Percentiles rank a stretch among this genome's conserved stretches.
phyloP scores from a whole-genome alignment of 2,113 vertebrate species.

The Lathamus discolor region DNA sequence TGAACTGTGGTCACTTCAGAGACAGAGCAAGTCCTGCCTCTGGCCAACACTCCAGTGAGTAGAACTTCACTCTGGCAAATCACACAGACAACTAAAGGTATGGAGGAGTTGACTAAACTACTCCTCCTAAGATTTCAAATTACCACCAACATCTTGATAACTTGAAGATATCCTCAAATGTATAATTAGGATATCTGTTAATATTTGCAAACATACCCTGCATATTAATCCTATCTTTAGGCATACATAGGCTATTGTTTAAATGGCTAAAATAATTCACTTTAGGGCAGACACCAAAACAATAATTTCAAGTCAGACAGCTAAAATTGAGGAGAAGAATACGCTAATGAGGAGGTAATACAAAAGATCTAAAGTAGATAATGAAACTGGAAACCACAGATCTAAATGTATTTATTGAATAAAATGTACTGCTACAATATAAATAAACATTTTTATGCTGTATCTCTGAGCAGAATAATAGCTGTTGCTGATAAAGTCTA shows the following conservation, averaged over 20 bases:
- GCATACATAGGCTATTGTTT: neutral
- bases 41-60: neutral
- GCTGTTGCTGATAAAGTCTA: constrained; percentile 3
- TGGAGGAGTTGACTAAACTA: neutral
- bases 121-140: neutral
- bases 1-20: neutral
- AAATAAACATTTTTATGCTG: neutral
- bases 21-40: neutral
- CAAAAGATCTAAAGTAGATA: neutral
- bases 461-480: constrained; percentile 14
- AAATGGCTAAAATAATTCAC: neutral
- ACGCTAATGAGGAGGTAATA: neutral
- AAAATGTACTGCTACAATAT: neutral
- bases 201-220: neutral
- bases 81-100: neutral
- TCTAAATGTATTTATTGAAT: neutral
- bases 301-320: neutral
- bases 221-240: neutral
- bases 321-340: neutral
- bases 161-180: neutral
- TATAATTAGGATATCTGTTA: neutral
- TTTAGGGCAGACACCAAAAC: neutral
- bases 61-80: neutral
- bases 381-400: constrained; percentile 5
- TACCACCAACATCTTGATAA: neutral